phyloP scores from a whole-genome alignment of 2,888 invertebrate genomes.

The Meiosimyza decipiens region DNA sequence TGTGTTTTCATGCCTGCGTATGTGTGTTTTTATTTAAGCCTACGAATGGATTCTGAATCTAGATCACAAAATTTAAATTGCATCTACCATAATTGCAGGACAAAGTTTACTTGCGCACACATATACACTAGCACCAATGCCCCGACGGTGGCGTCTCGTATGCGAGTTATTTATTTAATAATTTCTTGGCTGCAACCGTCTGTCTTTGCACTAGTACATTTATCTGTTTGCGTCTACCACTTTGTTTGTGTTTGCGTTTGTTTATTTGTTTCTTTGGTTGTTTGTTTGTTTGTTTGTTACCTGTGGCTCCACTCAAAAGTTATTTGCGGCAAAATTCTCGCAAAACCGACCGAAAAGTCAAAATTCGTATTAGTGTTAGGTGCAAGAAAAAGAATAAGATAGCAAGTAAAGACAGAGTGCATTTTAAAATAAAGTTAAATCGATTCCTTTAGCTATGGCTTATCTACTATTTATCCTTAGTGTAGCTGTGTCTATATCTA shows the following conservation, averaged over 20 bases:
- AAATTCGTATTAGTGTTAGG: too few species aligned
- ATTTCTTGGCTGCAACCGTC: constrained; percentile 12
- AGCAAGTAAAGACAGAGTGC: too few species aligned
- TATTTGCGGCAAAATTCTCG: constrained; percentile 14
- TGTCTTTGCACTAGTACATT: neutral
- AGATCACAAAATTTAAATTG: constrained; percentile 32
- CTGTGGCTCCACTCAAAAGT: constrained; percentile 13
- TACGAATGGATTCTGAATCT: constrained; percentile 9
- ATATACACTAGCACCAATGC: too few species aligned
- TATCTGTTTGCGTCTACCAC: too few species aligned
- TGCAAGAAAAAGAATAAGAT: too few species aligned
- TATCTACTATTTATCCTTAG: neutral
- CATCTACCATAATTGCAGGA: constrained; percentile 16
- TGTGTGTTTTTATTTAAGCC: neutral
- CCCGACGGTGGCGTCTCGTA: too few species aligned
- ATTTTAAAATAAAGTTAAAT: too few species aligned
- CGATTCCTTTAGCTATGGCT: neutral
- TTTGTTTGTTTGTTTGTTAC: neutral
- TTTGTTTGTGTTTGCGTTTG: neutral
- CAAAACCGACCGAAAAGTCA: constrained; percentile 4
- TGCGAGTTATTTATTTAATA: constrained; percentile 13
- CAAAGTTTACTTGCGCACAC: constrained; percentile 4
- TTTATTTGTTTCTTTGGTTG: neutral
- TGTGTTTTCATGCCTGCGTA: neutral
- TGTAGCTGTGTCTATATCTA: neutral